These are phyloP conservation scores for Hylaeus anthracinus DNA, from an alignment of 1,140 invertebrate genomes.

Conservation along the genomic window DNA sequence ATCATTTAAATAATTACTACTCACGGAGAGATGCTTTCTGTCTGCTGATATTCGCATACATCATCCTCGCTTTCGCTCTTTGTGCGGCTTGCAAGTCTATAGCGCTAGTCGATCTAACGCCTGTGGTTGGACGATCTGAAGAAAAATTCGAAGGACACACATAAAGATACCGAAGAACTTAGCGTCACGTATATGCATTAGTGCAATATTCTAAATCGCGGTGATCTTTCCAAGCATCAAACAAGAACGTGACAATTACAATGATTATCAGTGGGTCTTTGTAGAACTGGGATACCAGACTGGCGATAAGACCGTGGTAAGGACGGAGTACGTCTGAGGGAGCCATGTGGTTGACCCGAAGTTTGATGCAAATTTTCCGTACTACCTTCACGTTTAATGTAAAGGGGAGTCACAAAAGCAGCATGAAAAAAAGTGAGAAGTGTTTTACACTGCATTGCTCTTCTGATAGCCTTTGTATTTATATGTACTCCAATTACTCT, in stretches of 20 bases:
- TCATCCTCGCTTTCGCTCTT: constrained; percentile 89
- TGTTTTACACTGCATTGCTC: constrained; percentile 42
- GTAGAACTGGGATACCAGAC: constrained; percentile 83
- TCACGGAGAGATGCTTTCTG: constrained; percentile 90
- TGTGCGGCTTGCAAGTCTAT: constrained; percentile 95
- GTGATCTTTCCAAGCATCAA: constrained; percentile 26
- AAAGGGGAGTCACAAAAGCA: constrained; percentile 73
- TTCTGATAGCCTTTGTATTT: neutral
- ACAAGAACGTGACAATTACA: constrained; percentile 72
- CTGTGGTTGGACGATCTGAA: constrained; percentile 77
- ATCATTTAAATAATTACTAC: constrained; percentile 72
- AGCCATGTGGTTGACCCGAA: constrained; percentile 76
- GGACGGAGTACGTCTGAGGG: constrained; percentile 82
- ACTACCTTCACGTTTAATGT: constrained; percentile 79
- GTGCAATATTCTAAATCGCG: constrained; percentile 35
- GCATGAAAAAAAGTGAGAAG: constrained; percentile 76
- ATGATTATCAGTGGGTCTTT: constrained; percentile 79
- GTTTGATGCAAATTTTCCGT: constrained; percentile 82
- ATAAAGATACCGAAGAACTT: neutral
- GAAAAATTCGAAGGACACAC: constrained; percentile 13
- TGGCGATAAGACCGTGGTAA: constrained; percentile 83
- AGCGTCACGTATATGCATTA: neutral
- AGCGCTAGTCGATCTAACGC: constrained; percentile 92
- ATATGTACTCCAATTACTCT: neutral
- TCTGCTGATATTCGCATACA: constrained; percentile 89